Evolutionary conservation across 2,797 vertebrate species (phyloP).

Genomic region (Poeciliopsis presidionis): DNA sequence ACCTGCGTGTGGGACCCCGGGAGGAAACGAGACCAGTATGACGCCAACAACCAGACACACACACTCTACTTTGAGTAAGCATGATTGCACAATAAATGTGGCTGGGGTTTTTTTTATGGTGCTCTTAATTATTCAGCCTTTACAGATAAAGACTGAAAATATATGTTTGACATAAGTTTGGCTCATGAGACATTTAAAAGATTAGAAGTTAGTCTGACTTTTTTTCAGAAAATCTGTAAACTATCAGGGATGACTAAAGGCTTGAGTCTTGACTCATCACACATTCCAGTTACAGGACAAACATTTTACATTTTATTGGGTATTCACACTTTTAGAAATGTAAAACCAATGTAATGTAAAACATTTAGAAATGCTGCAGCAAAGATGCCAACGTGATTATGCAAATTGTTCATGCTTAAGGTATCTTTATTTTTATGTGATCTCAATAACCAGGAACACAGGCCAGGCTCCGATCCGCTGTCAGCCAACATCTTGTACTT

Average conservation of each 20-base stretch:
- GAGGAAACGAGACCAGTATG: not conserved
- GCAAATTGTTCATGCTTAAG: not conserved
- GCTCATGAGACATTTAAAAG: not conserved
- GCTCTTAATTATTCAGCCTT: not conserved
- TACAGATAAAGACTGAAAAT: not conserved
- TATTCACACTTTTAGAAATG: not conserved
- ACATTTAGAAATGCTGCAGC: not conserved
- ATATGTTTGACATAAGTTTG: not conserved
- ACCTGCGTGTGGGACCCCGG: conserved; percentile 59
- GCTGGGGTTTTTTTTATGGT: not conserved
- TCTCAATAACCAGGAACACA: conserved; percentile 52
- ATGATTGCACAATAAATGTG: not conserved
- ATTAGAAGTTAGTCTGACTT: not conserved
- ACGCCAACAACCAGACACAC: not conserved
- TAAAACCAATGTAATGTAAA: not conserved
- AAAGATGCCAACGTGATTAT: not conserved
- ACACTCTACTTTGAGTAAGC: conserved; percentile 65
- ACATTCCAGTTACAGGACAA: not conserved
- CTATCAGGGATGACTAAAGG: not conserved
- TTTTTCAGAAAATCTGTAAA: not conserved
- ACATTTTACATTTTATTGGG: not conserved
- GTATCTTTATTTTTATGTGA: conserved; percentile 7
- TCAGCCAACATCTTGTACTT: conserved; percentile 39
- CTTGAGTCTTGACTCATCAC: not conserved
- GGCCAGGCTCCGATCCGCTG: conserved; percentile 32